Evolutionary conservation across 1,140 invertebrate species (phyloP).

Genomic region (Zeugodacus cucurbitae): DNA sequence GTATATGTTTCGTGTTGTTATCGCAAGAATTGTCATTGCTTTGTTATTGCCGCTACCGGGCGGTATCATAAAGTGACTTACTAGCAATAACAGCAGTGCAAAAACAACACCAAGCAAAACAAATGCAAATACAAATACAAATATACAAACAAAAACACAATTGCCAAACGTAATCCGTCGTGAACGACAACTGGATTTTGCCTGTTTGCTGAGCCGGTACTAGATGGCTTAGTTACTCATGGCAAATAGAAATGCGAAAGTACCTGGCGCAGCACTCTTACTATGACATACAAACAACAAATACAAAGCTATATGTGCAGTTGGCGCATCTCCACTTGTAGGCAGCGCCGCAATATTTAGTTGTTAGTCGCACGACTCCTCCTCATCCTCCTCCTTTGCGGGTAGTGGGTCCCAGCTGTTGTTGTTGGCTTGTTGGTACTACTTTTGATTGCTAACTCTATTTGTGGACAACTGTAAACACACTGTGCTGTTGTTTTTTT

Average conservation of each 20-base stretch:
- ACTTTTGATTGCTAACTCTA: slow-evolving; percentile 22
- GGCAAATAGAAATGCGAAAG: slow-evolving; percentile 13
- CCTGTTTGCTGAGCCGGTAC: slow-evolving; percentile 28
- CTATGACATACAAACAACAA: not conserved
- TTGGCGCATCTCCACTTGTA: not conserved
- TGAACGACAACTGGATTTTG: slow-evolving; percentile 28
- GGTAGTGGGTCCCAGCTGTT: not conserved
- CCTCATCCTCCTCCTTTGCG: too few species aligned
- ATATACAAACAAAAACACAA: not conserved
- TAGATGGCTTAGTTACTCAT: slow-evolving; percentile 28
- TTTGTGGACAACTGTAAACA: slow-evolving; percentile 37
- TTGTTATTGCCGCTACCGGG: not conserved
- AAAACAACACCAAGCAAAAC: not conserved
- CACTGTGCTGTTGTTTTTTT: not conserved
- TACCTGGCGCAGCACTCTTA: not conserved
- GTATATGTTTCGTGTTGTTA: not conserved
- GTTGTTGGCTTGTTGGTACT: not conserved
- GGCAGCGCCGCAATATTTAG: not conserved
- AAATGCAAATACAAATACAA: not conserved
- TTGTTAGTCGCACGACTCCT: not conserved
- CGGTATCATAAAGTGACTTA: slow-evolving; percentile 13
- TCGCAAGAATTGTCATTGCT: not conserved
- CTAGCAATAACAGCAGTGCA: not conserved
- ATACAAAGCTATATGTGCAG: not conserved
- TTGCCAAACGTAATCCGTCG: not conserved